Conservation (phyloP, 2,888 invertebrate genomes). For the Heliconius sara region DNA sequence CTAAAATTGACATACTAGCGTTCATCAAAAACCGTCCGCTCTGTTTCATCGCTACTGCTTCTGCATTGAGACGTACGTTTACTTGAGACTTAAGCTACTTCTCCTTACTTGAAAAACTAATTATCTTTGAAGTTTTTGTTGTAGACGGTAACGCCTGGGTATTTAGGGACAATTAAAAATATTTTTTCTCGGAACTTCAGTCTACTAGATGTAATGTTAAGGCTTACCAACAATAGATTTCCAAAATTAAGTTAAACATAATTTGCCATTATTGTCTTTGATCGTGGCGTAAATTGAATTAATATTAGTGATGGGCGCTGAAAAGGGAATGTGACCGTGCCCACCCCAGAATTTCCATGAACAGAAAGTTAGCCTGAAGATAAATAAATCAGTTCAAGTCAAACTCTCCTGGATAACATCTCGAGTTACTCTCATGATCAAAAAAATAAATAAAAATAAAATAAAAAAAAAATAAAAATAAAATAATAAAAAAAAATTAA, state of each 20-base stretch:
- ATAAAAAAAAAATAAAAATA: too few species aligned
- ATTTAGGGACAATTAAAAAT: neutral
- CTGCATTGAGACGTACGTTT: neutral
- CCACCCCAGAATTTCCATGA: too few species aligned
- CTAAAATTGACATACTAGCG: slow-evolving; percentile 31
- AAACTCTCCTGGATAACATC: too few species aligned
- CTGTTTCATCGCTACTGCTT: neutral
- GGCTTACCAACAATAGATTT: too few species aligned
- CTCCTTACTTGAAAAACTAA: neutral
- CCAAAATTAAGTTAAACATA: neutral
- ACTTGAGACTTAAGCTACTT: neutral
- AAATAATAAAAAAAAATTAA: too few species aligned
- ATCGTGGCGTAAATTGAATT: neutral
- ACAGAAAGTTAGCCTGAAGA: too few species aligned
- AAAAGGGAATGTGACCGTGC: too few species aligned
- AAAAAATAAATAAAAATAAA: too few species aligned
- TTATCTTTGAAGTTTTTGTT: slow-evolving; percentile 8
- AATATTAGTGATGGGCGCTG: neutral
- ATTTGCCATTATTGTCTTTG: neutral
- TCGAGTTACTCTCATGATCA: too few species aligned
- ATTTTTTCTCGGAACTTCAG: neutral
- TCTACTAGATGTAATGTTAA: too few species aligned
- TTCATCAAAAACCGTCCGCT: slow-evolving; percentile 4
- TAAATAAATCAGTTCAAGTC: too few species aligned
- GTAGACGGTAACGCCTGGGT: neutral